Evolutionary conservation across 1,140 invertebrate species (phyloP).

Genomic region (Cyphomyrmex costatus): DNA sequence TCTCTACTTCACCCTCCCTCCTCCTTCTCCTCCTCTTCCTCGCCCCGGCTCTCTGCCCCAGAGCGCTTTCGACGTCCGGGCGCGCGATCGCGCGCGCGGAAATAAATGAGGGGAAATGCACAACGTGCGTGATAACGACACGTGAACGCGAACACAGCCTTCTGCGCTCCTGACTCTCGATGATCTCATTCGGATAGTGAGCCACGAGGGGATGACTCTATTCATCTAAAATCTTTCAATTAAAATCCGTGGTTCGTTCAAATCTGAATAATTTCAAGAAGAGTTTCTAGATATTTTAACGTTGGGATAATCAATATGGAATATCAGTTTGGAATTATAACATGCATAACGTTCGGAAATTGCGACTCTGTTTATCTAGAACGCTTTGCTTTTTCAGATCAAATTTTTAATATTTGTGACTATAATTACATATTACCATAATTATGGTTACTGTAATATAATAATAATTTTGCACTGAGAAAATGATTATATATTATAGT

Average conservation of each 20-base stretch:
- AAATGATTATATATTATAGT: too few species aligned
- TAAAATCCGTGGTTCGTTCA: neutral
- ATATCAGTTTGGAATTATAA: neutral
- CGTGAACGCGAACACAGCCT: conserved; percentile 30
- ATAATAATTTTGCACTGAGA: too few species aligned
- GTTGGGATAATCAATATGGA: neutral
- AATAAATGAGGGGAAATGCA: conserved; percentile 68
- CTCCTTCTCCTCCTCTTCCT: neutral
- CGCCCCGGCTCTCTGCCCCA: conserved; percentile 18
- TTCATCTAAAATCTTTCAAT: conserved; percentile 29
- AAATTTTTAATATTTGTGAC: too few species aligned
- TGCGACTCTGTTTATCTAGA: too few species aligned
- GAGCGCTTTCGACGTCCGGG: conserved; percentile 66
- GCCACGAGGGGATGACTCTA: conserved; percentile 12
- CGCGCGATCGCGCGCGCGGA: conserved; percentile 70
- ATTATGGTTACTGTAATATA: too few species aligned
- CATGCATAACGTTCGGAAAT: neutral
- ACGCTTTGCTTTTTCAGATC: neutral
- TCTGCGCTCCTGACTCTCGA: conserved; percentile 15
- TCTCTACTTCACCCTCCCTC: conserved; percentile 25
- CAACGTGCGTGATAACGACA: conserved; percentile 50
- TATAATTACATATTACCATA: too few species aligned
- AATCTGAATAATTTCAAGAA: neutral
- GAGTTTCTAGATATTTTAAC: neutral
- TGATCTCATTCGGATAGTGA: conserved; percentile 30